These are phyloP conservation scores for Pharmacophagus antenor DNA, from an alignment of 2,888 invertebrate genomes.

Conservation along the genomic window DNA sequence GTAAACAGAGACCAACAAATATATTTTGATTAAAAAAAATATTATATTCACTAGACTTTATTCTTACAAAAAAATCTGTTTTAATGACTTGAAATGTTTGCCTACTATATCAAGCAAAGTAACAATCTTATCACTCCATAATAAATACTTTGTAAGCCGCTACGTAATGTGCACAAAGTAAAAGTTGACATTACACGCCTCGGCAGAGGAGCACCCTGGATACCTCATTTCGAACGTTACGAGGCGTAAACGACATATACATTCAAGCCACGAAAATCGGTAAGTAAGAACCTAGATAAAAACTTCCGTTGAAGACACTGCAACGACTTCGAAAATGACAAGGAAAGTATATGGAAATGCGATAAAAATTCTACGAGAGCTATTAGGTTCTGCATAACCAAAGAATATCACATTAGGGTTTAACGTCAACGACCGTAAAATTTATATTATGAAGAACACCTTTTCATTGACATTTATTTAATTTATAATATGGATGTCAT, in stretches of 20 bases:
- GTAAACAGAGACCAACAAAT: too few relatives aligned
- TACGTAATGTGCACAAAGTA: constrained; percentile 43
- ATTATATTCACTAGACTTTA: neutral
- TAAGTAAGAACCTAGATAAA: constrained; percentile 56
- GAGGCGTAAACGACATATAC: constrained; percentile 63
- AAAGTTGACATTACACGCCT: constrained; percentile 50
- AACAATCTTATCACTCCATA: constrained; percentile 20
- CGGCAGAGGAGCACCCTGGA: constrained; percentile 39
- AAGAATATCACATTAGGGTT: constrained; percentile 52
- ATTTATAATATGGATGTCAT: too few relatives aligned
- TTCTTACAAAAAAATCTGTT: neutral
- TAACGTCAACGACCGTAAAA: constrained; percentile 57
- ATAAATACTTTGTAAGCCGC: constrained; percentile 23
- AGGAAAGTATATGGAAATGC: constrained; percentile 56
- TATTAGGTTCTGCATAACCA: constrained; percentile 42
- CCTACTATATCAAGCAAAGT: constrained; percentile 1
- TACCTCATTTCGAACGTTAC: constrained; percentile 54
- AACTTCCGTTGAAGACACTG: constrained; percentile 68
- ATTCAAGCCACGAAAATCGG: constrained; percentile 59
- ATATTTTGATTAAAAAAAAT: too few relatives aligned
- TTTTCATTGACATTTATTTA: neutral
- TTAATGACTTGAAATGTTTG: neutral
- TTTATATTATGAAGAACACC: constrained; percentile 44
- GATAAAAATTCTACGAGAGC: constrained; percentile 66
- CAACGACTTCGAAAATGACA: constrained; percentile 67